Evolutionary conservation across 2,888 invertebrate species (phyloP).

Genomic region (Quadroppia sp.): DNA sequence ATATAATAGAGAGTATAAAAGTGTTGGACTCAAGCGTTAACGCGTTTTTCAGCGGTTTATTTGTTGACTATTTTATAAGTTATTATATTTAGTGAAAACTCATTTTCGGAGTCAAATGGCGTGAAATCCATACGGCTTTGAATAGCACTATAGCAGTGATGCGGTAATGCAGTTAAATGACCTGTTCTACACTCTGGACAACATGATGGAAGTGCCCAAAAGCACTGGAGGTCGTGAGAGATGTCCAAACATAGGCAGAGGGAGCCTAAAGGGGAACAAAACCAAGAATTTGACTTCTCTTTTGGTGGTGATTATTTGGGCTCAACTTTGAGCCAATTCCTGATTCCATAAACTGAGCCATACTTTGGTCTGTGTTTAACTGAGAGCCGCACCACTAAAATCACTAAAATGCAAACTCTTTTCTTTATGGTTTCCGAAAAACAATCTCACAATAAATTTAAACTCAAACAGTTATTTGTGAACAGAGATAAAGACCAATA

Average conservation of each 20-base stretch:
- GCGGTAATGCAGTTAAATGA: slow-evolving; percentile 21
- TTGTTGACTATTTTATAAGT: slow-evolving; percentile 4
- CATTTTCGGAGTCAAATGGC: slow-evolving; percentile 25
- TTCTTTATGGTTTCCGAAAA: slow-evolving; percentile 23
- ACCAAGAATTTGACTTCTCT: slow-evolving; percentile 3
- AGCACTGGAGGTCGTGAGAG: slow-evolving; percentile 23
- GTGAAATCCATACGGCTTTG: slow-evolving; percentile 12
- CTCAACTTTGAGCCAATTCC: background rate
- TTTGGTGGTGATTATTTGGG: background rate
- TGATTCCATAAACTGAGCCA: background rate
- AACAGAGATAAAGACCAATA: background rate
- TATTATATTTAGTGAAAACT: slow-evolving; percentile 4
- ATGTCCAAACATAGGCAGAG: background rate
- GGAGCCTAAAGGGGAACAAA: slow-evolving; percentile 10
- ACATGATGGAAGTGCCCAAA: background rate
- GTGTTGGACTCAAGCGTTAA: slow-evolving; percentile 19
- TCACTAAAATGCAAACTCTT: background rate
- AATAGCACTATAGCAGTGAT: slow-evolving; percentile 14
- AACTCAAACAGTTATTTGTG: slow-evolving; percentile 5
- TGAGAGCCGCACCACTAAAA: slow-evolving; percentile 13
- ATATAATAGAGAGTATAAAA: slow-evolving; percentile 1
- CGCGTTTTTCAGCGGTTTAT: slow-evolving; percentile 12
- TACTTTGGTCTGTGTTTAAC: background rate
- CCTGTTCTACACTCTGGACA: slow-evolving; percentile 2
- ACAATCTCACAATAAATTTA: slow-evolving; percentile 21